Evolutionary conservation across 2,888 invertebrate genomes (phyloP), one percentile per base, ranked within the genome.

Genomic region (Dorcus parallelipipedus): DNA sequence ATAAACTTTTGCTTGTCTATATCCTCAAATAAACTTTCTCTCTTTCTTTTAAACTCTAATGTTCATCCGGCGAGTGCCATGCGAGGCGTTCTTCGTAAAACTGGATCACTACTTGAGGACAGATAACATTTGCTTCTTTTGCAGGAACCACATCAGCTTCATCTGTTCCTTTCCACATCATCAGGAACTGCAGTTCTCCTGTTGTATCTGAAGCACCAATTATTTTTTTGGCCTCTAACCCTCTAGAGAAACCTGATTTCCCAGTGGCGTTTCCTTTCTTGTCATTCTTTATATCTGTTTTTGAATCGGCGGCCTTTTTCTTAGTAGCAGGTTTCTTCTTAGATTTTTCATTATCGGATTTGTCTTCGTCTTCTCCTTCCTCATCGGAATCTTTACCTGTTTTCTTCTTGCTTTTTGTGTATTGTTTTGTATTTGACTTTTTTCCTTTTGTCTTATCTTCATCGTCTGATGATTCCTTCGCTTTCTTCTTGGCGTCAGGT

Each of bases 31-130:
- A n/a, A n/a, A n/a, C n/a, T n/a, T n/a, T n/a, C n/a, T n/a, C n/a
- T n/a, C n/a, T n/a, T n/a, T n/a, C n/a, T n/a, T n/a, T n/a, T 4
- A 33, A 47, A 49, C 10, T 39, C 62, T 69, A 68, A 47, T 71
- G 69, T 51, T 76, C 76, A 47, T 82, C 82, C 33, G 93, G 91
- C 51, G 90, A 88, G 75, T 96, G 95, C 97, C 97, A 97, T 49
- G 95, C 95, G 23, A 97, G 84, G 67, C 97, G 83, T 75, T 97
- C 96, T 76, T 97, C 97, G 73, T 97, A 97, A 78, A 97, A 97
- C 54, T 91, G 88, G 54, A 97, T 97, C 8, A 97, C 97, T 63
- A 96, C 89, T 77, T 96, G 96, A 0, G 97, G 97, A 71, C 96
- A 97, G 71, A 91, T 90, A 0, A 89, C 80, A 71, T 97, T 96